Conservation (phyloP, 1,140 invertebrate genomes). For the Drosophila santomea region DNA sequence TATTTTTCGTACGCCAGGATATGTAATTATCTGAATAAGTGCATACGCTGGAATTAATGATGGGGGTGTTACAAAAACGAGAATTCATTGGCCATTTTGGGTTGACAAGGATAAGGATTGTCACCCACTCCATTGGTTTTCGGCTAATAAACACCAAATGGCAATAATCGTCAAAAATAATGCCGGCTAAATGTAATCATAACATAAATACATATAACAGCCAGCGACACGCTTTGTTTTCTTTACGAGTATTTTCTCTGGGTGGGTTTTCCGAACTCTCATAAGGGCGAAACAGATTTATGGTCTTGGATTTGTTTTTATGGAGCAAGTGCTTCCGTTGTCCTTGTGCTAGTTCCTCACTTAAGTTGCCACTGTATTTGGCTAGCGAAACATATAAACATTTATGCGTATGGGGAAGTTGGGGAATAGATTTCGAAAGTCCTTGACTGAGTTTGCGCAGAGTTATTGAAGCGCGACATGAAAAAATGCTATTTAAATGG, state of each 20-base stretch:
- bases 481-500: constrained; percentile 23
- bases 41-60: constrained; percentile 52
- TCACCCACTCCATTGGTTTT: background rate
- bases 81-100: constrained; percentile 42
- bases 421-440: constrained; percentile 25
- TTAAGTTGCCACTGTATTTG: background rate
- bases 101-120: constrained; percentile 41
- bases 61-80: constrained; percentile 25
- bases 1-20: constrained; percentile 40
- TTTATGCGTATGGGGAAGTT: constrained; percentile 22
- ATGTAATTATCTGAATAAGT: constrained; percentile 63
- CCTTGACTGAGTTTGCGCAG: constrained; percentile 38
- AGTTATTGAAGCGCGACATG: constrained; percentile 45
- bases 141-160: constrained; percentile 54
- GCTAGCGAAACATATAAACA: constrained; percentile 43
- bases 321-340: constrained; percentile 64
- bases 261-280: constrained; percentile 16
- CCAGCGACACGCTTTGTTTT: constrained; percentile 32
- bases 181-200: constrained; percentile 61
- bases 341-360: constrained; percentile 55
- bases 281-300: constrained; percentile 56
- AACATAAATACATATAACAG: constrained; percentile 37
- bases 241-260: constrained; percentile 11
- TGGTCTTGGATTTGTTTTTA: constrained; percentile 60
- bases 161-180: constrained; percentile 69